phyloP scores from a whole-genome alignment of 2,888 invertebrate genomes.

The Tryphoninae sp. region DNA sequence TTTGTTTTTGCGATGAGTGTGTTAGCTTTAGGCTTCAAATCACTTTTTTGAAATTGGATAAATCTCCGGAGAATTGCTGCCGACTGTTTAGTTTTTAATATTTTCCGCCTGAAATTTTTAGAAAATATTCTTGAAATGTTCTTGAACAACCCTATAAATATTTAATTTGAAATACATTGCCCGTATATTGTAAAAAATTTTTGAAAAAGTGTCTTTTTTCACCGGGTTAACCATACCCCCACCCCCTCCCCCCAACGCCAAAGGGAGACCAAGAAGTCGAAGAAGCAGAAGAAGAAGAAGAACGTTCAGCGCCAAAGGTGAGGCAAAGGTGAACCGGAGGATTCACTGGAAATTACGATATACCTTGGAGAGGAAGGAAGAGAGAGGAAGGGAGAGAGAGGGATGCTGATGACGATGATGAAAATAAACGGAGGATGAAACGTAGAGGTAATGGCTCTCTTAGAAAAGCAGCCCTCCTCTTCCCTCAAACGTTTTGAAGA shows the following conservation, averaged over 20 bases:
- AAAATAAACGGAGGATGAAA: conserved; percentile 28
- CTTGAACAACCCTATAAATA: too few species aligned
- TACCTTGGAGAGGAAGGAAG: conserved; percentile 13
- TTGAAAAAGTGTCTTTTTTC: too few species aligned
- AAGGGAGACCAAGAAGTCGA: conserved; percentile 17
- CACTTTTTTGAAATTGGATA: too few species aligned
- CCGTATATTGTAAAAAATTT: too few species aligned
- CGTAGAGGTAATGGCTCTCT: conserved; percentile 45
- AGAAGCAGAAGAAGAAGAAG: conserved; percentile 29
- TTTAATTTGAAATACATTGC: too few species aligned
- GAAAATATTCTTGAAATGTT: too few species aligned
- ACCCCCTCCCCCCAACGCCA: neutral
- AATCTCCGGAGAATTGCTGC: too few species aligned
- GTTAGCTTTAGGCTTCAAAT: too few species aligned
- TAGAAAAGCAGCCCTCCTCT: conserved; percentile 32
- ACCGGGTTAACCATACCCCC: too few species aligned
- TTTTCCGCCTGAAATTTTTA: too few species aligned
- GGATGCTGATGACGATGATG: conserved; percentile 38
- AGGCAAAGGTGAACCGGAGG: conserved; percentile 56
- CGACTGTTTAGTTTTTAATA: too few species aligned
- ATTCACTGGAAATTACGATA: conserved; percentile 51
- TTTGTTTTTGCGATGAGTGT: too few species aligned
- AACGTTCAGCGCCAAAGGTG: conserved; percentile 59
- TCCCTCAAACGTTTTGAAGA: conserved; percentile 26
- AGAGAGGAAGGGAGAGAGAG: neutral